phyloP scores from a whole-genome alignment of 2,113 vertebrate species.

The Labeo catla region DNA sequence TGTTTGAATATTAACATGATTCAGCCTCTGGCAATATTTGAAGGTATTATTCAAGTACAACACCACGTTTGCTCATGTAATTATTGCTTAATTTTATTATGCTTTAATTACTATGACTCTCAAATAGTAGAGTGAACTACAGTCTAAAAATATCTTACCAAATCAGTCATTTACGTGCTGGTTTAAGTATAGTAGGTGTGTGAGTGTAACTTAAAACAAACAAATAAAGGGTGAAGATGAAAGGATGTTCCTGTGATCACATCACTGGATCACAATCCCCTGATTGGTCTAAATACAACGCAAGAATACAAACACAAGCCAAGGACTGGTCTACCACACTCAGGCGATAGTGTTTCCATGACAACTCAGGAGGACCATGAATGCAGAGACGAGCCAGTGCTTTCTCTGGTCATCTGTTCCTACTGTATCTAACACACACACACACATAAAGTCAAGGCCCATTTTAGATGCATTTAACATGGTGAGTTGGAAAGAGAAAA shows the following conservation, averaged over 20 bases:
- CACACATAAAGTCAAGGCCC: constrained; percentile 21
- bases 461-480: constrained; percentile 46
- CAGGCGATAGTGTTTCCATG: constrained; percentile 59
- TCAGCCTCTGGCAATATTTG: background rate
- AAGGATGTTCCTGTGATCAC: constrained; percentile 32
- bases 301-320: constrained; percentile 54
- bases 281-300: constrained; percentile 50
- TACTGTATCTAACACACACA: constrained; percentile 47
- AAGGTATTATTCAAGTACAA: background rate
- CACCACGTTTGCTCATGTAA: background rate
- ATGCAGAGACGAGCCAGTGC: constrained; percentile 41
- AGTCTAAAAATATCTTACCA: background rate
- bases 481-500: constrained; percentile 22
- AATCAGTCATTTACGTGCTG: background rate
- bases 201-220: constrained; percentile 7
- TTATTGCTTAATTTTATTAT: background rate
- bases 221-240: background rate
- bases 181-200: background rate
- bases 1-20: background rate
- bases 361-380: constrained; percentile 54
- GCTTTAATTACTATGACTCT: background rate
- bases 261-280: constrained; percentile 11
- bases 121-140: background rate
- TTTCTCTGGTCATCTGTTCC: constrained; percentile 59
- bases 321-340: constrained; percentile 46